Evolutionary conservation across 2,888 invertebrate species (phyloP), one percentile per base, ranked within the genome.

Genomic region (Hanleya hanleyi): DNA sequence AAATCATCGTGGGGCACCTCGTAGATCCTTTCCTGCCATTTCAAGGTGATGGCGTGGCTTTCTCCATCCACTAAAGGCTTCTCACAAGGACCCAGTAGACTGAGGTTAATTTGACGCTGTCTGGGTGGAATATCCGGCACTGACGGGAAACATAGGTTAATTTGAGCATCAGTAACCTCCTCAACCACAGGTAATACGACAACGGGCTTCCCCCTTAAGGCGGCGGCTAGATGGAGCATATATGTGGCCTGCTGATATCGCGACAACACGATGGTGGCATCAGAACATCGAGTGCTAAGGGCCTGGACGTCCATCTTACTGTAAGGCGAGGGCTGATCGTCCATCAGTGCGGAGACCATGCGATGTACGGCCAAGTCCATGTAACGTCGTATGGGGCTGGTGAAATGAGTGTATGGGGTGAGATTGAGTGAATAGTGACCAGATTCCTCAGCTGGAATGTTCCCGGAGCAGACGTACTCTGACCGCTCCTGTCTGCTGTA

Each of bases 301-400:
- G 69, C 69, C 38, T 72, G 61, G 29, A 86, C 74, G 50, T 87
- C 85, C 7, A 70, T 64, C 61, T 70, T 49, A 22, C 76, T 80
- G 74, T 86, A 87, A 0, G 84, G 84, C 36, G 78, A 76, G 0
- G 81, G 67, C 29, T 71, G 66, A 6, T 76, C 73, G 26, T 87
- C 83, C n/a, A 88, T 61, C 47, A 77, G 68, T 1, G 86, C 83
- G 7, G 73, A 38, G 2, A 87, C 66, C 47, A 89, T 41, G 33
- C 87, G 78, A 67, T 87, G 88, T 36, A 84, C 83, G 6, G 86
- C 81, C 33, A 88, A 74, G 70, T 88, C 87, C 33, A 87, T 81
- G 74, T 83, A 88, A 35, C 85, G 70, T n/a, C 78, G 74, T 18
- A 86, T 75, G 9, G 89, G 89, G 36, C 81, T 82, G 32, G 87